Conservation (phyloP, 2,797 vertebrate genomes). For the Eulemur coronatus region DNA sequence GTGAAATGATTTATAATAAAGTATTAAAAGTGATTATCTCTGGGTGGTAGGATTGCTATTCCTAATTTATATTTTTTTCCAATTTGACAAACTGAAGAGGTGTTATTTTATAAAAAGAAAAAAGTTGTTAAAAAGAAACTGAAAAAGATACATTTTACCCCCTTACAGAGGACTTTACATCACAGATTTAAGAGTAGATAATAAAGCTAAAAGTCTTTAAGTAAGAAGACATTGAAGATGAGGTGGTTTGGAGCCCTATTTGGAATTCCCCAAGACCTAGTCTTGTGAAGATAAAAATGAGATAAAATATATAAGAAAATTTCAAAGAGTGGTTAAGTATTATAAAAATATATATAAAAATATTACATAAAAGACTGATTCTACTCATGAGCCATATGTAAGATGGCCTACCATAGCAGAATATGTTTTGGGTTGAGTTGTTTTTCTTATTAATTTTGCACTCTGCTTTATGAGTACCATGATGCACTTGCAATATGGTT, state of each 20-base stretch:
- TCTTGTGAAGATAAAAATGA: slow-evolving; percentile 30
- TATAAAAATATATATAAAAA: not conserved
- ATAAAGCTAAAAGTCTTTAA: not conserved
- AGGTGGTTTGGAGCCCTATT: not conserved
- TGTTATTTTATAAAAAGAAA: not conserved
- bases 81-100: not conserved
- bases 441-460: not conserved
- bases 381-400: not conserved
- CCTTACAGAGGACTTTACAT: not conserved
- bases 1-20: not conserved
- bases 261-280: not conserved
- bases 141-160: not conserved
- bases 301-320: not conserved
- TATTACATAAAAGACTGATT: not conserved
- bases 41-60: not conserved
- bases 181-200: not conserved
- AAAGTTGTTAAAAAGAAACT: not conserved
- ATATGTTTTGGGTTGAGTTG: not conserved
- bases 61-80: not conserved
- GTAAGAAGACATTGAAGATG: not conserved
- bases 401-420: not conserved
- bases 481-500: not conserved
- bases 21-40: not conserved
- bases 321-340: not conserved
- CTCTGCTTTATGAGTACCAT: not conserved